Evolutionary conservation across 53 echinoderm and acorn worm genomes (phyloP).

Genomic region (Crossaster papposus): DNA sequence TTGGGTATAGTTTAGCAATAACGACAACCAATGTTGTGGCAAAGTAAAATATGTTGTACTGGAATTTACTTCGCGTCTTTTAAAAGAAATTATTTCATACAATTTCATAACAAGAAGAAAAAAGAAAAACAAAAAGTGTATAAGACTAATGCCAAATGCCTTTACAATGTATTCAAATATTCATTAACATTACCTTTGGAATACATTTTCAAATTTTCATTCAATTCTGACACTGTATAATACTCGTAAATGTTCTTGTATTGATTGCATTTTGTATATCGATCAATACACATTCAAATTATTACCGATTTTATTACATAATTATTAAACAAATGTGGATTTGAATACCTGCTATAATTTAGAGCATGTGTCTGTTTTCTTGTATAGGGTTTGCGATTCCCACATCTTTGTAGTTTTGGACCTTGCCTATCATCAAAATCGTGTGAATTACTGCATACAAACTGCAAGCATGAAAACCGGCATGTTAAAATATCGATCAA

Average conservation of each 20-base stretch:
- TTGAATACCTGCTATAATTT: not conserved
- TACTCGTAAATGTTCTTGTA: slow-evolving; percentile 23
- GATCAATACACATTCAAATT: slow-evolving; percentile 2
- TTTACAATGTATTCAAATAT: not conserved
- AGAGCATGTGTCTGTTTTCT: not conserved
- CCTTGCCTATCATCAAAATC: no score
- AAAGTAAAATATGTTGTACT: no score
- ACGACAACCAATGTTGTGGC: no score
- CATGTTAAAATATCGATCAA: no score
- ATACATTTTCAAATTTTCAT: not conserved
- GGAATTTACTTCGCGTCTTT: no score
- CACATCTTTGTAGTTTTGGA: no score
- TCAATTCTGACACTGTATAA: not conserved
- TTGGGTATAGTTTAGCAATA: no score
- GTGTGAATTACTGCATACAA: no score
- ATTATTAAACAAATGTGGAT: slow-evolving; percentile 31
- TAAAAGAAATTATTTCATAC: not conserved
- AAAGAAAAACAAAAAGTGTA: not conserved
- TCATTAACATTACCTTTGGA: not conserved
- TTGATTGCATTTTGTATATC: slow-evolving; percentile 31
- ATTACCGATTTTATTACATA: slow-evolving; percentile 10
- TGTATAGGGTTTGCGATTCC: not conserved
- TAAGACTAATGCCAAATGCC: not conserved
- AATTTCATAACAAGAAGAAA: not conserved
- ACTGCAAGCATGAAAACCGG: no score